Evolutionary conservation across 2,113 vertebrate genomes (phyloP), one percentile per base, ranked within the genome.

Genomic region (Melanotaenia duboulayi): DNA sequence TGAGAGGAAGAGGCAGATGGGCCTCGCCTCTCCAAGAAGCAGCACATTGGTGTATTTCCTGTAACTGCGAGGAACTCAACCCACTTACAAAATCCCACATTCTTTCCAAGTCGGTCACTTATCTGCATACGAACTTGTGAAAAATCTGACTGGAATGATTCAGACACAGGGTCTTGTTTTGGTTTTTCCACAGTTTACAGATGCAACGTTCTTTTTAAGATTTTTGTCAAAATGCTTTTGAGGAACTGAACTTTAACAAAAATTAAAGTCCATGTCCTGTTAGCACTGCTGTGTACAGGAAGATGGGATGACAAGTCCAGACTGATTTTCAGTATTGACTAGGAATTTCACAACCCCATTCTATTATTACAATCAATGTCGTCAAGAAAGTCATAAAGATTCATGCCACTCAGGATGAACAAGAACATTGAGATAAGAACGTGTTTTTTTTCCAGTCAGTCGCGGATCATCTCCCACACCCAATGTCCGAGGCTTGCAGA

Each of bases 401-500:
- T n/a, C n/a, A n/a, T n/a, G n/a, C n/a, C n/a, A n/a, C n/a, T n/a
- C n/a, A n/a, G n/a, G n/a, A n/a, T n/a, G n/a, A n/a, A n/a, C n/a
- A 72, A 76, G 22, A 83, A 78, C 78, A 61, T 48, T 25, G 58
- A 72, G 76, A 88, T 86, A 81, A 77, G 75, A 24, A 37, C 11
- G 1, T 55, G 59, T 52, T 73, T 59, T 73, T 59, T 61, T 72
- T 75, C 81, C 79, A 83, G 69, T 55, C 65, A 70, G 37, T 57
- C 42, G 25, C 14, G 72, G 74, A 83, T 86, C 71, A 87, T 78
- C 65, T 78, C 23, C 87, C 81, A 82, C 81, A 81, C 80, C 71
- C 76, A 71, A 3, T 65, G 74, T 73, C 35, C 35, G 46, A 61
- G 65, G 54, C 66, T 58, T 71, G 65, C 65, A 66, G 73, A 78